Evolutionary conservation across 2,797 vertebrate genomes (phyloP).

Genomic region (Phyllotis vaccarum): DNA sequence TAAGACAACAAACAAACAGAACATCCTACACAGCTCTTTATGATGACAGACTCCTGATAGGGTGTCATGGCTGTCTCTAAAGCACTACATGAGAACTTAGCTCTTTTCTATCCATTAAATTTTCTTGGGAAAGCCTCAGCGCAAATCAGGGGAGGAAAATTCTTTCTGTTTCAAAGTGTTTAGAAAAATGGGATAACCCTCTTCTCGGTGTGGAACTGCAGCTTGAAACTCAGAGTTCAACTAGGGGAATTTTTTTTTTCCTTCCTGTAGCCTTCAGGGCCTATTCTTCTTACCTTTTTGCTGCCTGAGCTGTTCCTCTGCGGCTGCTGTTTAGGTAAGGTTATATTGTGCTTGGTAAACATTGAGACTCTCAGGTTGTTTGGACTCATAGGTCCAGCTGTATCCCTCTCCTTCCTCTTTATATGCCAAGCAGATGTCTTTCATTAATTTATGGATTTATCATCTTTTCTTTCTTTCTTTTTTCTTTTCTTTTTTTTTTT

Average conservation of each 20-base stretch:
- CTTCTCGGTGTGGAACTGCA: background rate
- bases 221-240: conserved; percentile 11
- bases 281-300: conserved; percentile 81
- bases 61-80: background rate
- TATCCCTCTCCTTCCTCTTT: conserved; percentile 92
- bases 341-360: conserved; percentile 85
- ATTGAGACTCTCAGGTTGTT: conserved; percentile 88
- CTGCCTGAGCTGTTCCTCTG: conserved; percentile 38
- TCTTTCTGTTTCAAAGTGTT: conserved; percentile 59
- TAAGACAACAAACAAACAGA: background rate
- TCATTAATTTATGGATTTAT: conserved; percentile 99
- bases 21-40: background rate
- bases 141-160: conserved; percentile 55
- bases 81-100: conserved; percentile 58
- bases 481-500: conserved; percentile 87
- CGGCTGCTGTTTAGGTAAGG: conserved; percentile 83
- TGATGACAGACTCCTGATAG: background rate
- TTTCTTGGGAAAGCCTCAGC: background rate
- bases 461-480: conserved; percentile 89
- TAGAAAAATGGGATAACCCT: conserved; percentile 38
- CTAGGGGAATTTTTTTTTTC: background rate
- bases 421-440: conserved; percentile 96
- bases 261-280: conserved; percentile 30
- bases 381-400: conserved; percentile 91
- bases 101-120: background rate